Base-by-base conservation (phyloP, 2,888 invertebrate species). In the Caenorhabditis sp. region DNA sequence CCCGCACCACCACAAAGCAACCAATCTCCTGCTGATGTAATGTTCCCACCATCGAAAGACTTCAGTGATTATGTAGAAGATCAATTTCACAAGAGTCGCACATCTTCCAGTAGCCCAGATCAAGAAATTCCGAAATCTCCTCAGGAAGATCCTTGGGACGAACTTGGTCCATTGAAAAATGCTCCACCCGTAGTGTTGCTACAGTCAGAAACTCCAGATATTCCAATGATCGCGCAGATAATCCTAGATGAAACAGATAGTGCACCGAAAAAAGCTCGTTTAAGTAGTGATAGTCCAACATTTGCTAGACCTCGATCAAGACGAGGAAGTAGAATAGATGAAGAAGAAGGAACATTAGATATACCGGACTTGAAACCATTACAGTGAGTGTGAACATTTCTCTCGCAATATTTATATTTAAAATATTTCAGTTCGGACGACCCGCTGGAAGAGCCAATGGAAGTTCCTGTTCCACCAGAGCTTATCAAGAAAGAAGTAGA, bases 261-360 rank as follows among this genome's bases (percentile, higher is more conserved):
- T n/a, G 26, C 4, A 7, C 36, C 59, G 10, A 20, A 38, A 17
- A 64, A 59, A 50, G 58, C 49, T 0, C 49, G 59, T 12, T 58
- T 67, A n/a, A 57, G 78, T 54, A 68, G 76, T 17, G 71, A 71
- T 1, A 76, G 78, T 58, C 77, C 76, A 10, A 73, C 78, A 1
- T 67, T 77, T 38, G 80, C 79, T 14, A 67, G 86, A 23, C 86
- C 86, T 0, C 67, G 80, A 14, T 85, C 85, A 7, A 70, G 86
- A 59, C 68, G 86, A 38, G 86, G 86, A 27, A 84, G 84, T 57
- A 59, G 85, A 57, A 77, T 81, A 1, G 82, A 82, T 68, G 82
- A 82, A 57, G 60, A 54, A 57, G 80, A 78, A 36, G 78, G 70
- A 43, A 66, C 60, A 12, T 67, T 82, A 25, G 80, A 80, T 63